phyloP scores from a whole-genome alignment of 2,797 vertebrate genomes.

The Odontamblyopus rebecca region DNA sequence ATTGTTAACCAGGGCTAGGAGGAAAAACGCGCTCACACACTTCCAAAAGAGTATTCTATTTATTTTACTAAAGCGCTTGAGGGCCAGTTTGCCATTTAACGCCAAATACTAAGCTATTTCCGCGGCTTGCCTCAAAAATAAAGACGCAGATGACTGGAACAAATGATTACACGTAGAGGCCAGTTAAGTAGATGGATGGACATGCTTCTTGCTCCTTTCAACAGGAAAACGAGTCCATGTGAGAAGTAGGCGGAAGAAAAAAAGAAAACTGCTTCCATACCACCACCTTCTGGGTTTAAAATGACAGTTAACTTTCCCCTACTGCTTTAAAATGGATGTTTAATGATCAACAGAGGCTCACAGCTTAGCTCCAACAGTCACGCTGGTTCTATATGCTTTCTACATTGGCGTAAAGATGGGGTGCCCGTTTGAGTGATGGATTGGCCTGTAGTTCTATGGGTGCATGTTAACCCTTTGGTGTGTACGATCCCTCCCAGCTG shows the following conservation, averaged over 20 bases:
- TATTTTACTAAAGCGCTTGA: conserved; percentile 54
- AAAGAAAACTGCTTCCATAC: conserved; percentile 23
- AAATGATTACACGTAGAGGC: conserved; percentile 56
- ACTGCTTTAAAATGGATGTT: conserved; percentile 76
- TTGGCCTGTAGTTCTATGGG: conserved; percentile 66
- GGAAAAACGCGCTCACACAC: conserved; percentile 9
- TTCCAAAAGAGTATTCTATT: conserved; percentile 35
- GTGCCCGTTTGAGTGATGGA: conserved; percentile 74
- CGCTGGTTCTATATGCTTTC: conserved; percentile 50
- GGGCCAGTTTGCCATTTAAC: conserved; percentile 47
- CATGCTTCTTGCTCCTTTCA: conserved; percentile 41
- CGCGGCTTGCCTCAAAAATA: conserved; percentile 51
- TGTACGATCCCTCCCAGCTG: conserved; percentile 60
- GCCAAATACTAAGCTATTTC: conserved; percentile 42
- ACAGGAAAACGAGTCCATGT: conserved; percentile 32
- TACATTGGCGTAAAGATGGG: conserved; percentile 41
- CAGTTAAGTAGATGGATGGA: conserved; percentile 60
- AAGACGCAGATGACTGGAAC: conserved; percentile 60
- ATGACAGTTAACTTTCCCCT: conserved; percentile 77
- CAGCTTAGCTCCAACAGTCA: conserved; percentile 56
- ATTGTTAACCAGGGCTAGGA: conserved; percentile 16
- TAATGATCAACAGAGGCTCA: conserved; percentile 75
- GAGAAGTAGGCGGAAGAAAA: conserved; percentile 31
- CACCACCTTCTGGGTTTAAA: conserved; percentile 66
- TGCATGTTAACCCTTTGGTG: conserved; percentile 71